phyloP scores from a whole-genome alignment of 2,888 invertebrate genomes.

The Boloria euphrosyne region DNA sequence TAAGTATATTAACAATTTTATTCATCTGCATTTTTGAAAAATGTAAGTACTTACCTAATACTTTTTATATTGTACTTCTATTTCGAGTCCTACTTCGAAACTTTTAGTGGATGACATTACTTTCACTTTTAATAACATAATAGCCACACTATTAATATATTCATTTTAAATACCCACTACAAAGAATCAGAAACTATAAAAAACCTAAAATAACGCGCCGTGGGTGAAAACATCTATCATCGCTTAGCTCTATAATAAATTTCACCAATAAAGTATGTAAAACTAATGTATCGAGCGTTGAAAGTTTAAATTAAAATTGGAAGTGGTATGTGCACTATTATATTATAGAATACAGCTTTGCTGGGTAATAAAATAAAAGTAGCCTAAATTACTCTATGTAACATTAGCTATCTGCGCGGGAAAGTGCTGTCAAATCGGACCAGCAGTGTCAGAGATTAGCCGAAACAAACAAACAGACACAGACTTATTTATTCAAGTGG shows the following conservation, averaged over 20 bases:
- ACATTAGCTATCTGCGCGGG: too few relatives aligned
- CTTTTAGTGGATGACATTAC: conserved; percentile 7
- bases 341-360: too few relatives aligned
- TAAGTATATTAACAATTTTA: too few relatives aligned
- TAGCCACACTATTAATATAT: not conserved
- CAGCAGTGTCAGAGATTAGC: too few relatives aligned
- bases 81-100: not conserved
- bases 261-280: conserved; percentile 23
- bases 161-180: conserved; percentile 17
- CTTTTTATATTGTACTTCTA: not conserved
- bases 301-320: conserved; percentile 13
- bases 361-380: too few relatives aligned
- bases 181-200: conserved; percentile 25
- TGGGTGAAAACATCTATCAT: conserved; percentile 31
- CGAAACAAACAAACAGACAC: too few relatives aligned
- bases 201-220: conserved; percentile 20
- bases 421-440: too few relatives aligned
- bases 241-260: conserved; percentile 30
- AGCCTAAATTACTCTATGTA: too few relatives aligned
- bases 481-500: too few relatives aligned
- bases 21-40: not conserved
- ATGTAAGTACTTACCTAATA: not conserved
- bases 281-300: conserved; percentile 6
- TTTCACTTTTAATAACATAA: conserved; percentile 11
- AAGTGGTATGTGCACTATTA: not conserved